These are phyloP conservation scores for Falco peregrinus DNA, from an alignment of 2,797 vertebrate genomes.

Conservation along the genomic window DNA sequence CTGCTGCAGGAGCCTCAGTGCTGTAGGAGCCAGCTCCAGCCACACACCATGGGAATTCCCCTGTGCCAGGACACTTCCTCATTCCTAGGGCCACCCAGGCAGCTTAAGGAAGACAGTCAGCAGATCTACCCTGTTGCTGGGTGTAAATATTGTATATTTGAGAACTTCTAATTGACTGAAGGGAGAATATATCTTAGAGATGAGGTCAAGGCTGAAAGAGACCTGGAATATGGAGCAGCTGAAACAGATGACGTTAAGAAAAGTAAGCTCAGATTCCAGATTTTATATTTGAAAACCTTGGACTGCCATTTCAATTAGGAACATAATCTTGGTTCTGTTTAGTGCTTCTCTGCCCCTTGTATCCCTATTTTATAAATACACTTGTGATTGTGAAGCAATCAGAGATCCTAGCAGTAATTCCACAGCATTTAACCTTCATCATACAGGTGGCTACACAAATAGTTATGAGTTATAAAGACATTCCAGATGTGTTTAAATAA, in stretches of 20 bases:
- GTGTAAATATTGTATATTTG: constrained; percentile 45
- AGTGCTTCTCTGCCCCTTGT: constrained; percentile 9
- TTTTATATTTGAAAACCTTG: constrained; percentile 24
- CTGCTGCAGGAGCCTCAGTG: not conserved
- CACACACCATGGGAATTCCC: not conserved
- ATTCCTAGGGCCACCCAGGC: constrained; percentile 42
- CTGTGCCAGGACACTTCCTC: not conserved
- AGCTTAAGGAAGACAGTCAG: constrained; percentile 15
- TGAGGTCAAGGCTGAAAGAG: constrained; percentile 57
- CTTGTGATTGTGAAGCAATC: not conserved
- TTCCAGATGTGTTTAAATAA: constrained; percentile 57
- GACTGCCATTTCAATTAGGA: constrained; percentile 47
- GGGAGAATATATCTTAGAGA: constrained; percentile 20
- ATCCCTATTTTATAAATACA: constrained; percentile 34
- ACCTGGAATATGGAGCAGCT: constrained; percentile 64
- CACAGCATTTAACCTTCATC: constrained; percentile 44
- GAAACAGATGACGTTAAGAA: constrained; percentile 42
- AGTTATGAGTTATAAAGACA: constrained; percentile 32
- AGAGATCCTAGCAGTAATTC: constrained; percentile 17
- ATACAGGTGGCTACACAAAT: constrained; percentile 13
- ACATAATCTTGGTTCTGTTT: constrained; percentile 60
- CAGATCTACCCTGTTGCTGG: not conserved
- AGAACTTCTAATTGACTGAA: constrained; percentile 46
- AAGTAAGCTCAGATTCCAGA: constrained; percentile 51
- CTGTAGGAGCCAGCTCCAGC: not conserved